phyloP scores from a whole-genome alignment of 2,888 invertebrate species.

The Athalia cordata region DNA sequence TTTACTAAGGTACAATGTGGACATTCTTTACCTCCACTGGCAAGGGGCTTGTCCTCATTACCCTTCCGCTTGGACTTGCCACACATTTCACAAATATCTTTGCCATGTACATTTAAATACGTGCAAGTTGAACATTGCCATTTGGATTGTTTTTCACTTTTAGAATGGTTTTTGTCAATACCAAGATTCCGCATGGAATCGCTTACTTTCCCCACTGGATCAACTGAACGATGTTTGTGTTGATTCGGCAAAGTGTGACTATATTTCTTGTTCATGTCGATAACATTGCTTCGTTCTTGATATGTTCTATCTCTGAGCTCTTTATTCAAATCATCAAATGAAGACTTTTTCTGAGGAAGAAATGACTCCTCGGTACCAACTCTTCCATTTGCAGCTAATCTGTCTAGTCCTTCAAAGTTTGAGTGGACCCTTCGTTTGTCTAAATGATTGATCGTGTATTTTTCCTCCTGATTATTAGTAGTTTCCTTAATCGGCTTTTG shows the following conservation, averaged over 20 bases:
- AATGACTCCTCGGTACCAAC: slow-evolving; percentile 49
- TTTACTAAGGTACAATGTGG: slow-evolving; percentile 86
- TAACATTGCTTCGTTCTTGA: slow-evolving; percentile 44
- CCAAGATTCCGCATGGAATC: slow-evolving; percentile 64
- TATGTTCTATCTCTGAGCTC: slow-evolving; percentile 38
- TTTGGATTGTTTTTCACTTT: slow-evolving; percentile 70
- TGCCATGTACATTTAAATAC: slow-evolving; percentile 77
- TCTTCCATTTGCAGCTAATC: slow-evolving; percentile 54
- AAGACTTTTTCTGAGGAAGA: slow-evolving; percentile 55
- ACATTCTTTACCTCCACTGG: slow-evolving; percentile 85
- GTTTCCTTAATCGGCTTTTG: slow-evolving; percentile 39
- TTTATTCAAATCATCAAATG: slow-evolving; percentile 58
- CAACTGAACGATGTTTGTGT: slow-evolving; percentile 38
- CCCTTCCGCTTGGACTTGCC: slow-evolving; percentile 79
- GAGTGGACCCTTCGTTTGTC: slow-evolving; percentile 47
- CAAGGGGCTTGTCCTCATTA: slow-evolving; percentile 79
- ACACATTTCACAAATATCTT: slow-evolving; percentile 85
- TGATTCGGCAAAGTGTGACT: slow-evolving; percentile 55
- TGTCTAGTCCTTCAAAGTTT: slow-evolving; percentile 42
- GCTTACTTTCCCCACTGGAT: slow-evolving; percentile 52
- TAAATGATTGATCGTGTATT: slow-evolving; percentile 20
- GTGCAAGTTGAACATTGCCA: slow-evolving; percentile 87
- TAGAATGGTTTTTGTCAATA: slow-evolving; percentile 74
- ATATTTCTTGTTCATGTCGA: slow-evolving; percentile 54
- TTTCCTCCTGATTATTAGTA: slow-evolving; percentile 25